Percentiles rank a stretch among this genome's conserved stretches.
Evolutionary conservation across 2,113 vertebrate species (phyloP).

Genomic region (Hemiprocne comata): DNA sequence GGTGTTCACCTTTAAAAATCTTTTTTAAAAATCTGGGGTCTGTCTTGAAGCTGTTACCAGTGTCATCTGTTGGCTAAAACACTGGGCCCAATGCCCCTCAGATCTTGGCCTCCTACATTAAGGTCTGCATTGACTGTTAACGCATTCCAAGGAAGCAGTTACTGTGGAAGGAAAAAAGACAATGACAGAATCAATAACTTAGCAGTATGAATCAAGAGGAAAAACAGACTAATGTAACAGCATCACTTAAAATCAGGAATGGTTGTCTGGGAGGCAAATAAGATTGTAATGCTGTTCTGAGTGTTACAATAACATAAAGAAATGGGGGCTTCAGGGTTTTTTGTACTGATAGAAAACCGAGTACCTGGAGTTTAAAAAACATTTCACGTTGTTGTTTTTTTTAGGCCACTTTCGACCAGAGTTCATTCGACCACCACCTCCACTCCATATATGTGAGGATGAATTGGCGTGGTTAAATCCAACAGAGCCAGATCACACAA

Average conservation of each 20-base stretch:
- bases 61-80: neutral
- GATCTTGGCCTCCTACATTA: neutral
- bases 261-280: neutral
- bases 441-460: conserved; percentile 94
- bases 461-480: conserved; percentile 96
- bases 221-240: neutral
- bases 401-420: conserved; percentile 96
- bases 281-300: neutral
- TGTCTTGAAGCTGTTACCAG: neutral
- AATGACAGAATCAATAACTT: neutral
- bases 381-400: neutral
- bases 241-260: neutral
- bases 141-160: neutral
- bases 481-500: conserved; percentile 89
- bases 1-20: neutral
- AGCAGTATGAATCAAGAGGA: neutral
- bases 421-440: conserved; percentile 93
- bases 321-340: accelerated
- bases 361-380: neutral
- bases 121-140: neutral
- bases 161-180: neutral
- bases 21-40: neutral
- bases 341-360: neutral
- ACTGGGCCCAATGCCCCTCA: neutral
- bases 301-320: neutral